These are phyloP conservation scores for Caenorhabditis sp. DNA, from an alignment of 2,888 invertebrate species.

Conservation along the genomic window DNA sequence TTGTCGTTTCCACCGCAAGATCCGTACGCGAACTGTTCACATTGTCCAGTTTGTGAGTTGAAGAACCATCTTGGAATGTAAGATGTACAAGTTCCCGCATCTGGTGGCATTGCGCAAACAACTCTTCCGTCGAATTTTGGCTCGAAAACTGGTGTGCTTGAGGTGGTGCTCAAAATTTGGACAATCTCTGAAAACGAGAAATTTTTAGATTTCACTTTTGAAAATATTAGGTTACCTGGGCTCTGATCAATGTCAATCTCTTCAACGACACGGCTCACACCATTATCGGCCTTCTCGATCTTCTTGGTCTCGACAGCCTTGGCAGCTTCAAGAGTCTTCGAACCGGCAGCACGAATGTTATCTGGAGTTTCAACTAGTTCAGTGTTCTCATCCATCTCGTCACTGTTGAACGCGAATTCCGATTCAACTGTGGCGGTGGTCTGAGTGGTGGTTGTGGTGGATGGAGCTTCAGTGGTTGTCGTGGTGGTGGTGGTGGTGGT, in stretches of 20 bases:
- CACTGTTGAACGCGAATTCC: slow-evolving; percentile 38
- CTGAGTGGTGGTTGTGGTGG: slow-evolving; percentile 4
- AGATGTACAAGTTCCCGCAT: slow-evolving; percentile 64
- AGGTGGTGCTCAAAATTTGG: background rate
- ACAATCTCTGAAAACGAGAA: background rate
- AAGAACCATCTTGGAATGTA: slow-evolving; percentile 66
- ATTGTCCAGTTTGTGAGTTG: slow-evolving; percentile 61
- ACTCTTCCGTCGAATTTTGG: slow-evolving; percentile 45
- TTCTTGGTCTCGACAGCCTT: slow-evolving; percentile 33
- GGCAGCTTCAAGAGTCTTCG: slow-evolving; percentile 25
- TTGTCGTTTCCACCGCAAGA: slow-evolving; percentile 68
- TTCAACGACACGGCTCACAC: slow-evolving; percentile 18
- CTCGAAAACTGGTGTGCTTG: slow-evolving; percentile 9
- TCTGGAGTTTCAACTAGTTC: slow-evolving; percentile 40
- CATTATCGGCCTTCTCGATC: slow-evolving; percentile 7
- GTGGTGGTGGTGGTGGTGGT: slow-evolving; percentile 10
- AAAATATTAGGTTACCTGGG: background rate
- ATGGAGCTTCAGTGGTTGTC: slow-evolving; percentile 4
- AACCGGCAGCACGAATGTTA: slow-evolving; percentile 19
- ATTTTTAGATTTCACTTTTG: no score
- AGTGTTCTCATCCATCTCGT: slow-evolving; percentile 30
- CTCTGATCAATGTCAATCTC: slow-evolving; percentile 17
- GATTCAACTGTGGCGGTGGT: slow-evolving; percentile 14
- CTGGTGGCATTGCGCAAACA: slow-evolving; percentile 60
- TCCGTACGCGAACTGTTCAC: slow-evolving; percentile 68